phyloP scores from a whole-genome alignment of 2,888 invertebrate genomes.

The Anorthoa munda region DNA sequence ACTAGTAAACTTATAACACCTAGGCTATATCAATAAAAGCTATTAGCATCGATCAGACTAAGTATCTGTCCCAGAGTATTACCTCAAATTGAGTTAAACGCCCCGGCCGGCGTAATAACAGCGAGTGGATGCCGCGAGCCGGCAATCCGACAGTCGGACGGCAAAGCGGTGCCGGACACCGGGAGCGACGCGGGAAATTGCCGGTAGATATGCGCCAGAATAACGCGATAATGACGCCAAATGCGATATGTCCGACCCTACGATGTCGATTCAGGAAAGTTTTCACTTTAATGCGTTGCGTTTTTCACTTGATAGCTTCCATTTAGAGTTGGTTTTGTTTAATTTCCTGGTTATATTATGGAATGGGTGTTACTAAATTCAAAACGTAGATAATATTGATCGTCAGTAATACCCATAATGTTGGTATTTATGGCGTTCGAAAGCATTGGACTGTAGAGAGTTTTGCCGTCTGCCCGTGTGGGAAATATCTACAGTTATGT shows the following conservation, averaged over 20 bases:
- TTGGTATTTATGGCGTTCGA: not conserved
- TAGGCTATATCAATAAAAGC: constrained; percentile 89
- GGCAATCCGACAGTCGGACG: constrained; percentile 41
- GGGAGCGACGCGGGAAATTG: constrained; percentile 63
- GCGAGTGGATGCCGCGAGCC: constrained; percentile 64
- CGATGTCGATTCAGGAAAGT: constrained; percentile 36
- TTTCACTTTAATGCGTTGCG: constrained; percentile 44
- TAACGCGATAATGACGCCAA: constrained; percentile 63
- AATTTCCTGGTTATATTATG: constrained; percentile 4
- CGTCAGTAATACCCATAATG: not conserved
- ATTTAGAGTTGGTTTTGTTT: constrained; percentile 22
- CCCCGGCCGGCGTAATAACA: constrained; percentile 78
- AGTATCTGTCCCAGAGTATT: constrained; percentile 84
- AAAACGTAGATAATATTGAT: not conserved
- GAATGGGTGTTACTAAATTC: not conserved
- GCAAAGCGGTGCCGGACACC: constrained; percentile 42
- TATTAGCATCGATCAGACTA: constrained; percentile 88
- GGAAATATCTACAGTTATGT: too few relatives aligned
- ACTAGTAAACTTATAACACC: constrained; percentile 78
- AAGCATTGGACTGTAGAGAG: not conserved
- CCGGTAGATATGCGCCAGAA: constrained; percentile 41
- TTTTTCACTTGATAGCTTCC: constrained; percentile 39
- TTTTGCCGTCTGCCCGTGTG: not conserved
- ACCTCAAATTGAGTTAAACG: constrained; percentile 87
- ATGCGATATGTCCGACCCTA: constrained; percentile 53